These are phyloP conservation scores for Dipodomys merriami DNA, from an alignment of 2,113 vertebrate genomes.

Conservation along the genomic window DNA sequence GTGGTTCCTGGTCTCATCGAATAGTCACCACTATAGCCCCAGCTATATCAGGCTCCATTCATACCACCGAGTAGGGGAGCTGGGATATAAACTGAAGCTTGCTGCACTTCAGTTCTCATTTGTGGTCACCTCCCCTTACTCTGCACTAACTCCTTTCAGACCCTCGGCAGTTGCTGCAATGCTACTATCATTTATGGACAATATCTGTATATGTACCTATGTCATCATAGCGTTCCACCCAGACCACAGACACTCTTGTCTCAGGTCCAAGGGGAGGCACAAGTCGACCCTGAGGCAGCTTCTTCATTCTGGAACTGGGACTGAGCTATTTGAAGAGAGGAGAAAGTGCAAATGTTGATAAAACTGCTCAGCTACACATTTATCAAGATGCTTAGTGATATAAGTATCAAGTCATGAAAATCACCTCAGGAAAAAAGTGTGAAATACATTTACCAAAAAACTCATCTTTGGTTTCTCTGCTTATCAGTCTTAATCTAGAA, in stretches of 20 bases:
- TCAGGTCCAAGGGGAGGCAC: constrained; percentile 95
- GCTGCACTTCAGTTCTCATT: background rate
- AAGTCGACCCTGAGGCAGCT: constrained; percentile 91
- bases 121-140: background rate
- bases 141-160: background rate
- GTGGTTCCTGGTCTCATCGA: too few relatives aligned
- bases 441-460: constrained; percentile 38
- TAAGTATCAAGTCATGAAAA: constrained; percentile 22
- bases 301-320: constrained; percentile 93
- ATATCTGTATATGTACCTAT: constrained; percentile 87
- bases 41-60: background rate
- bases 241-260: constrained; percentile 97
- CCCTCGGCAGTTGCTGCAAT: background rate
- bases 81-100: background rate
- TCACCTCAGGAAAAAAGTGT: constrained; percentile 5
- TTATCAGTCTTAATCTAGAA: constrained; percentile 53
- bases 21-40: background rate
- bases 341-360: background rate
- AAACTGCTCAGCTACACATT: constrained; percentile 25
- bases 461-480: constrained; percentile 8
- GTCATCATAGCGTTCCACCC: constrained; percentile 97
- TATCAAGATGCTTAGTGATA: constrained; percentile 10
- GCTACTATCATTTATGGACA: background rate
- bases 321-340: constrained; percentile 87
- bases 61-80: background rate